phyloP scores from a whole-genome alignment of 2,888 invertebrate species.

The Campaea margaritaria region DNA sequence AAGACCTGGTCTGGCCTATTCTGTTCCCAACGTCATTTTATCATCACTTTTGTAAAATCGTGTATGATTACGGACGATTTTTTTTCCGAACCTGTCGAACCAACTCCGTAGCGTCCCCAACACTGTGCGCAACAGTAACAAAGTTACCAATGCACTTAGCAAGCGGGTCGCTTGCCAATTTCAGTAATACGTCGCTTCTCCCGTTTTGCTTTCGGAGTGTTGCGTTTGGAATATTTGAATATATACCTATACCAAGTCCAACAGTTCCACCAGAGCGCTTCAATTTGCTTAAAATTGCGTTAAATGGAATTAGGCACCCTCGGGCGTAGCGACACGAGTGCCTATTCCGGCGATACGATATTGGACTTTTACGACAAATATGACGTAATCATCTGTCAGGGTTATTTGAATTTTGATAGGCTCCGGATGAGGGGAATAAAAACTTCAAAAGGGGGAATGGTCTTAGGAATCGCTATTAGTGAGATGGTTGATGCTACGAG shows the following conservation, averaged over 20 bases:
- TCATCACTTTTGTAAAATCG: no score
- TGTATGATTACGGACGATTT: no score
- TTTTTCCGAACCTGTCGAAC: background rate
- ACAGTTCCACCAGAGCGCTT: background rate
- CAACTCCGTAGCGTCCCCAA: background rate
- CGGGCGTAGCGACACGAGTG: conserved; percentile 3
- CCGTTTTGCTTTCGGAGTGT: no score
- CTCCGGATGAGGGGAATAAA: conserved; percentile 18
- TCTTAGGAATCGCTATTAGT: background rate
- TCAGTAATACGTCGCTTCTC: background rate
- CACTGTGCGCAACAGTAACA: background rate
- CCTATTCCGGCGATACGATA: conserved; percentile 6
- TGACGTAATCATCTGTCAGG: conserved; percentile 21
- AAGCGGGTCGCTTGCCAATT: background rate
- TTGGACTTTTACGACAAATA: conserved; percentile 22
- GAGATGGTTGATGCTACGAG: background rate
- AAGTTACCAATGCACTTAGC: background rate
- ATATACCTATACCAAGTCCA: background rate
- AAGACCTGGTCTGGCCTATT: no score
- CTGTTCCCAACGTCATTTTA: no score
- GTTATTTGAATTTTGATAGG: conserved; percentile 25
- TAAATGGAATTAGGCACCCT: background rate
- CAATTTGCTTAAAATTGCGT: background rate
- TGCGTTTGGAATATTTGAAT: background rate
- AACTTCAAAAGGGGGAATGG: conserved; percentile 14